Evolutionary conservation across 2,113 vertebrate genomes (phyloP), one percentile per base, ranked within the genome.

Genomic region (Zapornia atra): DNA sequence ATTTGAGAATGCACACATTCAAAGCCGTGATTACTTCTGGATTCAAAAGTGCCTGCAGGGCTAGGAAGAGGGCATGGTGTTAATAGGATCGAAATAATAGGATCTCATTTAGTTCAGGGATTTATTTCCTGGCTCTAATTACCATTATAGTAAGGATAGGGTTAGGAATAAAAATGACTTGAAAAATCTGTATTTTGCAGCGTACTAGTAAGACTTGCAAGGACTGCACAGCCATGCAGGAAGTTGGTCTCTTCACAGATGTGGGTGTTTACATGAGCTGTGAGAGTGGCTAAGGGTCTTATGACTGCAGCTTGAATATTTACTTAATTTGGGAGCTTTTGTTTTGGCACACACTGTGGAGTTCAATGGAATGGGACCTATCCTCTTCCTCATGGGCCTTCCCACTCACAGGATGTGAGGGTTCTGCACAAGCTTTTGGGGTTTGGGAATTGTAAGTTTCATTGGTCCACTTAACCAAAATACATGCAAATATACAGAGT

Each of bases 51-150:
- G 64, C 88, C 91, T 88, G 60, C 51, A 92, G 91, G 95, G 64
- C 76, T 94, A 91, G 72, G 72, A 94, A 95, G 83, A 95, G 86
- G 88, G 60, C 92, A 89, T 22, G 31, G 72, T 92, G 86, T 94
- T 96, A 96, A 96, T 92, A 91, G 82, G 91, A 94, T 91, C 2
- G 6, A 92, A 97, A 97, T 96, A 97, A 97, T 94, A 92, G 77
- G 94, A 91, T 95, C 88, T 94, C n/a, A 82, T 92, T 95, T 92
- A 86, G 69, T 21, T n/a, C 80, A 92, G 72, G 86, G 77, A 84
- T 95, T 95, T 93, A 88, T 94, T 96, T 96, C 51, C 80, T 91
- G 48, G 5, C 56, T 91, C 56, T 96, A 96, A 96, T 97, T 97
- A 82, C 76, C 69, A 84, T 82, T 92, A 60, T 28, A 82, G 64